phyloP scores from a whole-genome alignment of 2,113 vertebrate genomes.

The Nannospalax galili region DNA sequence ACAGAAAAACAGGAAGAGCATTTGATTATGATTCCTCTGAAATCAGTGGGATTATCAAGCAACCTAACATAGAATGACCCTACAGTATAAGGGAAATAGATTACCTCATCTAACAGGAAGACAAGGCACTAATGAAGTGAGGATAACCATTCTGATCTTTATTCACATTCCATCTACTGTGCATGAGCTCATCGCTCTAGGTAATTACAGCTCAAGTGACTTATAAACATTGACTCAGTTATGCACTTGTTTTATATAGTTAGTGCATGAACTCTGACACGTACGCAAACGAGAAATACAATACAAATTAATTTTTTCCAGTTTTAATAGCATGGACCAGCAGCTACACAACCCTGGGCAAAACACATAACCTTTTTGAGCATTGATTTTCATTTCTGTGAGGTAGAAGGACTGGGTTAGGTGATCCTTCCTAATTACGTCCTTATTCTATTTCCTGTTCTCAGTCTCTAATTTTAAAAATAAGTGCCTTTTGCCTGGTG shows the following conservation, averaged over 20 bases:
- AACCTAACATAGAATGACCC: slow-evolving; percentile 3
- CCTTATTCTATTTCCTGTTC: background rate
- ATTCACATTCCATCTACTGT: background rate
- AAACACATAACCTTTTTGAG: slow-evolving; percentile 52
- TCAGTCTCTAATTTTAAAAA: slow-evolving; percentile 16
- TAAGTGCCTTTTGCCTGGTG: background rate
- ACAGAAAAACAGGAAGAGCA: slow-evolving; percentile 56
- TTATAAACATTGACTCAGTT: slow-evolving; percentile 24
- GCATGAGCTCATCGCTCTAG: background rate
- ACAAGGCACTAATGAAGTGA: slow-evolving; percentile 1
- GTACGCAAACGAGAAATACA: slow-evolving; percentile 38
- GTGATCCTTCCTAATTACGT: background rate
- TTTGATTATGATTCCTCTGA: slow-evolving; percentile 31
- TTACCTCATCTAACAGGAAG: slow-evolving; percentile 40
- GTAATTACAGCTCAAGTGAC: background rate
- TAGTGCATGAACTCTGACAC: slow-evolving; percentile 22
- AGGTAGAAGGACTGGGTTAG: background rate
- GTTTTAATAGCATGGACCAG: slow-evolving; percentile 16
- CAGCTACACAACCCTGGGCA: slow-evolving; percentile 24
- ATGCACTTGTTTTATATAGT: background rate
- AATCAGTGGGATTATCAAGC: slow-evolving; percentile 62
- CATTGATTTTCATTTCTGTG: background rate
- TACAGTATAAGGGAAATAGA: background rate
- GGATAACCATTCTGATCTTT: background rate
- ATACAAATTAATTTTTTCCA: slow-evolving; percentile 57